Conservation (phyloP, 1,140 invertebrate genomes). For the Drosophila fuyamai region DNA sequence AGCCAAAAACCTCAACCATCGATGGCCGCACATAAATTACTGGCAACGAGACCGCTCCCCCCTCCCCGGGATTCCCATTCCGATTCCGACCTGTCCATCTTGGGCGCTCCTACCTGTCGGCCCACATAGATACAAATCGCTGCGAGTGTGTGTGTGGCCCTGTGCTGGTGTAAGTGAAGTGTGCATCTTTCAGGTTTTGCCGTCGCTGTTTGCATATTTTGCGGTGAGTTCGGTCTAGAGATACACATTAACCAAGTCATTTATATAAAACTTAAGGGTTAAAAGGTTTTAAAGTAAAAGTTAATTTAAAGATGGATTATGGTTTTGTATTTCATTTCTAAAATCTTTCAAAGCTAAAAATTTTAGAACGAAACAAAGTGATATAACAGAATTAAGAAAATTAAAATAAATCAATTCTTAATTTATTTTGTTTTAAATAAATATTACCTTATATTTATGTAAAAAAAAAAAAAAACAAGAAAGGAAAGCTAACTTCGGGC, state of each 20-base stretch:
- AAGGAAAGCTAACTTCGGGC: too few relatives aligned
- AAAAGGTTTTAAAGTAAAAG: not conserved
- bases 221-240: conserved; percentile 1
- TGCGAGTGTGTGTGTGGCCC: conserved; percentile 3
- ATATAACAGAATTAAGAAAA: too few relatives aligned
- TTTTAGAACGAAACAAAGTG: too few relatives aligned
- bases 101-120: conserved; percentile 64
- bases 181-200: conserved; percentile 50
- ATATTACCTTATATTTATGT: too few relatives aligned
- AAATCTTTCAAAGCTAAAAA: too few relatives aligned
- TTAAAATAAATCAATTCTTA: too few relatives aligned
- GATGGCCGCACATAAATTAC: conserved; percentile 81
- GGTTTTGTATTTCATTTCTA: too few relatives aligned
- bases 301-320: too few relatives aligned
- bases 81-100: conserved; percentile 44
- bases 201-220: conserved; percentile 48
- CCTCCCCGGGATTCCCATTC: not conserved
- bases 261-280: too few relatives aligned
- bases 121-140: conserved; percentile 53
- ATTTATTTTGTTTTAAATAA: too few relatives aligned
- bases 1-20: conserved; percentile 30
- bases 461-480: too few relatives aligned
- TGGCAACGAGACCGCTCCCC: conserved; percentile 37
- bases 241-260: not conserved
- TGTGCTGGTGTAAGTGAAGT: conserved; percentile 17